A percentile compares a stretch with the other conserved stretches of the same genome.
These are phyloP conservation scores for Oeneis ivallda DNA, from an alignment of 2,888 invertebrate genomes.

Conservation along the genomic window DNA sequence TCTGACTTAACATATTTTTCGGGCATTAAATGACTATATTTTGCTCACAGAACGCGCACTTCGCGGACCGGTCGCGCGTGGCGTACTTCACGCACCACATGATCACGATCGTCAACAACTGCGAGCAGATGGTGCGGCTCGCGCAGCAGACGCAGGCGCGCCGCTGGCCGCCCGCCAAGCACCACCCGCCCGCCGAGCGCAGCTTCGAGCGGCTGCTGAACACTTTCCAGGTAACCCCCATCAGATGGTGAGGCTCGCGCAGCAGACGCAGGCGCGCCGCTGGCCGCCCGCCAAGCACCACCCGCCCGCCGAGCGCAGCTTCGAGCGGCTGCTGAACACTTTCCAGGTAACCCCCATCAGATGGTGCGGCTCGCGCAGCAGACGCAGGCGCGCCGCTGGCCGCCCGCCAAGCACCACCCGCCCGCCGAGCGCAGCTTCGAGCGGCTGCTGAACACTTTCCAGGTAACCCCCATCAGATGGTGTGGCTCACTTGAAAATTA, in stretches of 20 bases:
- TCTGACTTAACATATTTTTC: too few species aligned
- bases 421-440: conserved; percentile 81
- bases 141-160: conserved; percentile 92
- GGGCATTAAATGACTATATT: background rate
- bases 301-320: conserved; percentile 82
- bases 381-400: conserved; percentile 92
- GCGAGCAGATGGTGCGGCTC: conserved; percentile 93
- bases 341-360: conserved; percentile 75
- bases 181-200: conserved; percentile 82
- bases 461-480: conserved; percentile 52
- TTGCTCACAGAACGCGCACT: conserved; percentile 85
- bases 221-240: conserved; percentile 81
- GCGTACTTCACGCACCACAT: conserved; percentile 96
- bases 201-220: conserved; percentile 83
- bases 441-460: conserved; percentile 85
- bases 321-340: conserved; percentile 83
- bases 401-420: conserved; percentile 82
- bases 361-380: conserved; percentile 88
- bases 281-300: conserved; percentile 85
- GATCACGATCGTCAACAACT: conserved; percentile 97
- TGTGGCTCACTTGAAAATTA: conserved; percentile 83
- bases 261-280: conserved; percentile 92
- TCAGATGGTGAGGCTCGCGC: conserved; percentile 84
- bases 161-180: conserved; percentile 87
- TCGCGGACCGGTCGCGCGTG: conserved; percentile 93